These are phyloP conservation scores for Choristoneura fumiferana DNA, from an alignment of 1,140 invertebrate species.

Conservation along the genomic window DNA sequence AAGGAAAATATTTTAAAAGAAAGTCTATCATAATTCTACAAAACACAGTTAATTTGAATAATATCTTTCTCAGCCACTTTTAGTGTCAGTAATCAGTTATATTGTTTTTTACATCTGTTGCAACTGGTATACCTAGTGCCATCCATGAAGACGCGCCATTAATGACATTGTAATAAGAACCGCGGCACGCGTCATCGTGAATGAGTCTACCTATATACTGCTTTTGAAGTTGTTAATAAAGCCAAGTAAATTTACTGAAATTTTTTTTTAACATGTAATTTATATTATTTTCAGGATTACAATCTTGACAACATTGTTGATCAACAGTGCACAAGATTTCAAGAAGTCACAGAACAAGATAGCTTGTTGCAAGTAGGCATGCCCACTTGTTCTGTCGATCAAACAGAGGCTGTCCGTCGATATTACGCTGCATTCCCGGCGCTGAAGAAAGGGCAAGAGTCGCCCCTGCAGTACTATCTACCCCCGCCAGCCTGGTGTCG, in stretches of 20 bases:
- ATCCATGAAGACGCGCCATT: no score
- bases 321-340: slow-evolving; percentile 66
- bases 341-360: slow-evolving; percentile 68
- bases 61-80: no score
- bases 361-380: slow-evolving; percentile 58
- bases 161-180: no score
- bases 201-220: no score
- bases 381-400: slow-evolving; percentile 70
- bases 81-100: no score
- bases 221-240: no score
- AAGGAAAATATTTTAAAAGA: background rate
- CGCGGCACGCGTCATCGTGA: no score
- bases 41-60: background rate
- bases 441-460: slow-evolving; percentile 70
- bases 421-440: slow-evolving; percentile 78
- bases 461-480: slow-evolving; percentile 66
- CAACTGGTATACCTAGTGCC: no score
- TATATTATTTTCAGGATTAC: slow-evolving; percentile 62
- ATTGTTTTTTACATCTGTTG: no score
- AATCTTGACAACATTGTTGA: slow-evolving; percentile 68
- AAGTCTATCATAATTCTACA: slow-evolving; percentile 1
- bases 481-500: slow-evolving; percentile 72
- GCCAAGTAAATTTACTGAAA: no score
- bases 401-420: slow-evolving; percentile 74
- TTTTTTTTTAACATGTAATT: slow-evolving; percentile 13